Conservation (phyloP, 2,113 vertebrate species). For the Henicopernis longicauda region DNA sequence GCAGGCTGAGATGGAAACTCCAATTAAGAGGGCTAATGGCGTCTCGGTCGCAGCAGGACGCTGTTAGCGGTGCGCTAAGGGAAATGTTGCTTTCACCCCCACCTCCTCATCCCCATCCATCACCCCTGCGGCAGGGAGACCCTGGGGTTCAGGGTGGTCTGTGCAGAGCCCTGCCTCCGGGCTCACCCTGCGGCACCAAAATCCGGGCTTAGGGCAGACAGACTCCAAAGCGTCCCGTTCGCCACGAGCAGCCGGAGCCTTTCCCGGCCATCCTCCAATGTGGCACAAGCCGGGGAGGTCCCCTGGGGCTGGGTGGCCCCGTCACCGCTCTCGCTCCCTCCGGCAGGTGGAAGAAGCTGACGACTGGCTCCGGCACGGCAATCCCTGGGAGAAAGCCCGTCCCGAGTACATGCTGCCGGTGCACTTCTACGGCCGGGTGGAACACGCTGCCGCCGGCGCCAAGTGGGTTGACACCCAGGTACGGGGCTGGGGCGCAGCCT, state of each 20-base stretch:
- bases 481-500: not conserved
- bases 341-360: slow-evolving; percentile 92
- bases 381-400: slow-evolving; percentile 96
- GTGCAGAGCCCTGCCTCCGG: not conserved
- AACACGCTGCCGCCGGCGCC: slow-evolving; percentile 68
- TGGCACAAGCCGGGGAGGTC: not conserved
- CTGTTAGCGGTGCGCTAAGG: not conserved
- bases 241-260: not conserved
- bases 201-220: accelerated
- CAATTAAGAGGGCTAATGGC: not conserved
- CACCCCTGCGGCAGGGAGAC: not conserved
- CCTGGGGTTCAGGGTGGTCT: accelerated
- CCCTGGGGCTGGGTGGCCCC: not conserved
- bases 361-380: slow-evolving; percentile 93
- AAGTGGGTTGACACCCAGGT: slow-evolving; percentile 96
- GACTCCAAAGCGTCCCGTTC: not conserved
- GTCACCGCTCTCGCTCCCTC: not conserved
- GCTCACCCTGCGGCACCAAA: accelerated
- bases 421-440: slow-evolving; percentile 90
- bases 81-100: not conserved
- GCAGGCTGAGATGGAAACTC: not conserved
- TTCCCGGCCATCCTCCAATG: not conserved
- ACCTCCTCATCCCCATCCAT: not conserved
- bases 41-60: accelerated
- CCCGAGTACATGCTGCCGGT: slow-evolving; percentile 95